phyloP scores from a whole-genome alignment of 2,888 invertebrate genomes.

The Parasteatoda lunata region DNA sequence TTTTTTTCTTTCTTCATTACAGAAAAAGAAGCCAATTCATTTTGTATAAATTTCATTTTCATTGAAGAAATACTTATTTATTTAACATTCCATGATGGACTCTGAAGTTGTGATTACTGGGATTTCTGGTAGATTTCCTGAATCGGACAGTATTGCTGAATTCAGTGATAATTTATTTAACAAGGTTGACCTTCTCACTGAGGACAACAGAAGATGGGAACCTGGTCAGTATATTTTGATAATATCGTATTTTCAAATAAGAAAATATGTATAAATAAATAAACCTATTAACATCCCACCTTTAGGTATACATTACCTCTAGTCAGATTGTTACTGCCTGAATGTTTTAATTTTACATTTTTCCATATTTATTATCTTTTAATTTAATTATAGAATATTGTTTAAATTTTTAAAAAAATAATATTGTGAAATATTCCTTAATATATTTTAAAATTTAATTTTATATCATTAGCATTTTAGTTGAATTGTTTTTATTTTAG shows the following conservation, averaged over 20 bases:
- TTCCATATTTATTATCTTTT: too few species aligned
- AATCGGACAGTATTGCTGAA: constrained; percentile 92
- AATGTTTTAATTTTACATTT: too few species aligned
- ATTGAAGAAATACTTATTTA: constrained; percentile 14
- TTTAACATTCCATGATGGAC: constrained; percentile 74
- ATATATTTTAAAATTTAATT: too few species aligned
- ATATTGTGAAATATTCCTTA: too few species aligned
- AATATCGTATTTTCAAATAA: too few species aligned
- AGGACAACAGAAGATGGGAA: constrained; percentile 92
- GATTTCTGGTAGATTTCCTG: constrained; percentile 90
- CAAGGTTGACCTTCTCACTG: constrained; percentile 93
- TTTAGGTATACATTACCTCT: too few species aligned
- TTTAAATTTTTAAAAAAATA: too few species aligned
- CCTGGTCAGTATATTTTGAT: constrained; percentile 77
- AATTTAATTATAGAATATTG: too few species aligned
- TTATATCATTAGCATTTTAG: too few species aligned
- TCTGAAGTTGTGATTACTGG: constrained; percentile 87
- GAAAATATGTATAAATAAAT: too few species aligned
- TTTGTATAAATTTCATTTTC: constrained; percentile 38
- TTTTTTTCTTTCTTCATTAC: neutral
- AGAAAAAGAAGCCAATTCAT: constrained; percentile 9
- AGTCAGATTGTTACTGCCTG: too few species aligned
- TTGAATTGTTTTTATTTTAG: neutral
- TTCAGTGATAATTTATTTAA: constrained; percentile 92
- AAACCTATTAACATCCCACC: too few species aligned